A percentile compares a stretch with the other conserved stretches of the same genome.
Conservation (phyloP, 2,113 vertebrate species). For the Pipra filicauda region DNA sequence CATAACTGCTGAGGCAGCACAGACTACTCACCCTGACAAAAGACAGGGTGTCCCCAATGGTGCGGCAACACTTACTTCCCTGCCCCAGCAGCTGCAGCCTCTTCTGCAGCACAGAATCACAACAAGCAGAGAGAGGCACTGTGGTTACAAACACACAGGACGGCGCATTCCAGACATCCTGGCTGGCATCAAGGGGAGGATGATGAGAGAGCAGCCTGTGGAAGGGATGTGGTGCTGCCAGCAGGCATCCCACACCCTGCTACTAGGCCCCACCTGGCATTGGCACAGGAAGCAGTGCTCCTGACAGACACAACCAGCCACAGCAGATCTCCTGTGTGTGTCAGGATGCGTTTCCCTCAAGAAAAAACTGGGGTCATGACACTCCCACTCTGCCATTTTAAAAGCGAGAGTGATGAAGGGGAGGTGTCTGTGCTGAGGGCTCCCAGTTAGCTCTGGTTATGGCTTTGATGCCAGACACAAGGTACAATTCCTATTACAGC, state of each 20-base stretch:
- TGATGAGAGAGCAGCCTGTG: neutral
- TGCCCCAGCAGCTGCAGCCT: neutral
- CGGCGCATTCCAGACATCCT: accelerated
- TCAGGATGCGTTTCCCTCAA: neutral
- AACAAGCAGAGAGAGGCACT: neutral
- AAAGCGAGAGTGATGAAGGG: neutral
- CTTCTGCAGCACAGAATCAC: neutral
- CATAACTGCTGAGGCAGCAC: neutral
- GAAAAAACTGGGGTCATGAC: neutral
- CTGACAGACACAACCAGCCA: neutral
- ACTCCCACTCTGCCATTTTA: accelerated
- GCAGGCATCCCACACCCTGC: neutral
- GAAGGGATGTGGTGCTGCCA: neutral
- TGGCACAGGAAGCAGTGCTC: neutral
- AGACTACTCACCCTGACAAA: neutral
- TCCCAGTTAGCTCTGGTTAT: neutral
- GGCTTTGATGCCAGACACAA: neutral
- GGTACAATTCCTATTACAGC: neutral
- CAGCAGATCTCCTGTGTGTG: too few relatives aligned
- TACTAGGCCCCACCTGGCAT: neutral
- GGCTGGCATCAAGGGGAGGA: neutral
- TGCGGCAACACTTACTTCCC: neutral
- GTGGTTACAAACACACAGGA: neutral
- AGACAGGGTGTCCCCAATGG: neutral
- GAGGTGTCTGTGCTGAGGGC: neutral